A percentile compares a stretch with the other conserved stretches of the same genome.
Evolutionary conservation across 2,888 invertebrate genomes (phyloP).

Genomic region (Hemithea aestivaria): DNA sequence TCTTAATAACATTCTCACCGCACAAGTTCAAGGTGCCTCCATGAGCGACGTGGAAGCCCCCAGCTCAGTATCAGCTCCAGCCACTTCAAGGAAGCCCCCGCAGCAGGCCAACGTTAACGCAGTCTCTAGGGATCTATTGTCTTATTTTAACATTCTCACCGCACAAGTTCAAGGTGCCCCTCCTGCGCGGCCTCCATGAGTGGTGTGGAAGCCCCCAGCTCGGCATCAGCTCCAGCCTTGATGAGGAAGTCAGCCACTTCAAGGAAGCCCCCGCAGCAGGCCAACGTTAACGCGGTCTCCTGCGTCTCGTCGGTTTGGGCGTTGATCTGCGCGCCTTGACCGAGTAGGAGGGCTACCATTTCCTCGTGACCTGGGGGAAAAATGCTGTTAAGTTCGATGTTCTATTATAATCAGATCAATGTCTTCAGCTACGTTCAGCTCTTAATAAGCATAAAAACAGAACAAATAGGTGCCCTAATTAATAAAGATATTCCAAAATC

Average conservation of each 20-base stretch:
- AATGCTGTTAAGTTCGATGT: neutral
- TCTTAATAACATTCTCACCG: conserved; percentile 54
- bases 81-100: conserved; percentile 94
- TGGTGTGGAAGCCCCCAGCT: conserved; percentile 97
- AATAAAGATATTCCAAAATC: no score
- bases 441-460: no score
- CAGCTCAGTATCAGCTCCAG: conserved; percentile 95
- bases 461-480: no score
- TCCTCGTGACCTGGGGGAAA: conserved; percentile 90
- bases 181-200: conserved; percentile 99
- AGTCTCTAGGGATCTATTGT: no score
- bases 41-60: conserved; percentile 98
- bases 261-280: conserved; percentile 96
- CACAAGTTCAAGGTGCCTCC: conserved; percentile 97
- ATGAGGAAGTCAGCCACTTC: conserved; percentile 96
- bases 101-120: conserved; percentile 96
- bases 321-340: conserved; percentile 96
- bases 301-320: conserved; percentile 99
- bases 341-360: conserved; percentile 96
- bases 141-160: conserved; percentile 54
- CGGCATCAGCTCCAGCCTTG: conserved; percentile 96
- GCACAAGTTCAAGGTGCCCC: conserved; percentile 95
- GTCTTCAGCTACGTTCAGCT: no score
- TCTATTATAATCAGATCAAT: neutral
- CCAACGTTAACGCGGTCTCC: conserved; percentile 95